Evolutionary conservation across 2,113 vertebrate genomes (phyloP), one percentile per base, ranked within the genome.

Genomic region (Sitta europaea): DNA sequence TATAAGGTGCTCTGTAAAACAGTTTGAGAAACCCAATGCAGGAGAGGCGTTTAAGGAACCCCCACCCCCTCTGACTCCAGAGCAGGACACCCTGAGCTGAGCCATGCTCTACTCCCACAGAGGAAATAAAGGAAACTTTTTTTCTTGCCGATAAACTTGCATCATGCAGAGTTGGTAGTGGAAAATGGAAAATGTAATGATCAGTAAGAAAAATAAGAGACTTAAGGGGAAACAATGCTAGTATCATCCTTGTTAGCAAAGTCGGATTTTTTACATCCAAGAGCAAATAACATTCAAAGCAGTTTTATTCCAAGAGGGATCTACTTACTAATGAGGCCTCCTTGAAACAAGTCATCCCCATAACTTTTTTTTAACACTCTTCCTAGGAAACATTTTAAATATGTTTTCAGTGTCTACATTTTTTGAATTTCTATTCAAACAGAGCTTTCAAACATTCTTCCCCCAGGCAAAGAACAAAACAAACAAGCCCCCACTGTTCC

Each of bases 321-420:
- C 95, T 96, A 96, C 97, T 96, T 97, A 94, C 97, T 97, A 96
- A 97, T 95, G 94, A 96, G 88, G 96, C 97, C 86, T 97, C 97
- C 96, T 97, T 97, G 97, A 97, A 97, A 97, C 97, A 97, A 96
- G 95, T 97, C 97, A 97, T 97, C 86, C 97, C 97, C 97, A 97
- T 97, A 97, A 96, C 91, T 97, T 97, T 97, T 95, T 95, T 90
- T 94, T 36, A 79, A 95, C 92, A 93, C 97, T 96, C 54, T 97
- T 95, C 97, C 97, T 97, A 97, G 97, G 97, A 97, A 95, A 97
- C 96, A 97, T 97, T 97, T 97, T 78, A 97, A 97, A 97, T 79
- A 97, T 3, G 84, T 92, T 97, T 97, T 97, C 92, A 96, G 86
- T 86, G 71, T 71, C 96, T 59, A 73, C 84, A 76, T 91, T 84